Percentiles rank a stretch among this genome's conserved stretches.
phyloP scores from a whole-genome alignment of 1,140 invertebrate genomes.

The Lepidurus apus region DNA sequence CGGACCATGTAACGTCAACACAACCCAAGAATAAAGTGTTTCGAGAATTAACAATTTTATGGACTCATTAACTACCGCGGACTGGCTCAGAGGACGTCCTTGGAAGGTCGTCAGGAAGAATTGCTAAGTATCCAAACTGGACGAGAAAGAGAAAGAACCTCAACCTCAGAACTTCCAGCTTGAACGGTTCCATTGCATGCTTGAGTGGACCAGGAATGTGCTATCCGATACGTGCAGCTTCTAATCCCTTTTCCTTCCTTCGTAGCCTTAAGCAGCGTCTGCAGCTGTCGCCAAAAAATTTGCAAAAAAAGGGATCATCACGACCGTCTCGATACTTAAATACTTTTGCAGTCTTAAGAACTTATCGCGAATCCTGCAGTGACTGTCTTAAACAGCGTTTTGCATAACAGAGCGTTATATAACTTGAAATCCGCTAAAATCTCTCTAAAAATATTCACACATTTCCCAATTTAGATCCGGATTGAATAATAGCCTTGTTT shows the following conservation, averaged over 20 bases:
- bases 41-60: background rate
- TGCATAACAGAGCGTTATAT: too few relatives aligned
- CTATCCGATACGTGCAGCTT: background rate
- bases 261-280: background rate
- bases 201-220: background rate
- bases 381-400: too few relatives aligned
- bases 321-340: too few relatives aligned
- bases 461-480: too few relatives aligned
- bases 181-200: conserved; percentile 10
- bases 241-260: too few relatives aligned
- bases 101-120: conserved; percentile 14
- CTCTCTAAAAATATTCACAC: too few relatives aligned
- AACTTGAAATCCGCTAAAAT: too few relatives aligned
- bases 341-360: too few relatives aligned
- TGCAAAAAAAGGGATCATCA: too few relatives aligned
- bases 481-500: too few relatives aligned
- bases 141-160: background rate
- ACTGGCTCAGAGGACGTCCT: background rate
- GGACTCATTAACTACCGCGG: background rate
- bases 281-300: background rate
- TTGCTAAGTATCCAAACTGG: background rate
- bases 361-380: too few relatives aligned
- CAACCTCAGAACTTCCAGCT: background rate
- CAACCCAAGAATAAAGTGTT: background rate
- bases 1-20: too few relatives aligned